Evolutionary conservation across 2,888 invertebrate species (phyloP), one percentile per base, ranked within the genome.

Genomic region (Mythimna lalbum): DNA sequence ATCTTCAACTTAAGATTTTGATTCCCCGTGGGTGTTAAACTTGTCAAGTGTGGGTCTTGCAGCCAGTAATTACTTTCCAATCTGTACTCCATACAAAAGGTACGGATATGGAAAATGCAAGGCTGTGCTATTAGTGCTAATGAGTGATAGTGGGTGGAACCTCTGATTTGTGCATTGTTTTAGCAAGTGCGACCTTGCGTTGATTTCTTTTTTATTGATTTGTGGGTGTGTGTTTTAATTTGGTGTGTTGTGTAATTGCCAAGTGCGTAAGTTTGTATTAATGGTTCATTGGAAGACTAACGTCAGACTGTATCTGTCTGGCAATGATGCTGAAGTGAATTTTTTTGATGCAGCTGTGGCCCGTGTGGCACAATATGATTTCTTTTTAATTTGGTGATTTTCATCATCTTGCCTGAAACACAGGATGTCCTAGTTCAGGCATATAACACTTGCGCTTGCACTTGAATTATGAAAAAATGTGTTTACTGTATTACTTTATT

Each of bases 41-140:
- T 76, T 80, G 71, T 86, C 91, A 89, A 90, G 91, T 88, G 92
- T 90, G 89, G 90, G 91, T 73, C 84, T 86, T 83, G 84, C 79
- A 85, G 84, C 64, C 84, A 86, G 87, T 91, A 93, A 93, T 93
- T 93, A 90, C 93, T 93, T 92, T 93, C 92, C 92, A 90, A 92
- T 91, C 63, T 72, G 89, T 67, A 82, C 84, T 91, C 60, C 68
- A 88, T 67, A 82, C 84, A 80, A 91, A 88, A 88, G 86, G 83
- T 62, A 76, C 85, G 66, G 77, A 80, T 82, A 87, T 83, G 88
- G 87, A 73, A 84, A 78, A 70, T 78, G 76, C 78, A 85, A 87
- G 85, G 85, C 49, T 84, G 76, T 70, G 70, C 80, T 78, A 71
- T 80, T 88, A 86, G 83, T 73, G 71, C 71, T 86, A 86, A 87